Base-by-base conservation (phyloP, 92 coral and sea anemone genomes). In the Epizoanthus scotinus region DNA sequence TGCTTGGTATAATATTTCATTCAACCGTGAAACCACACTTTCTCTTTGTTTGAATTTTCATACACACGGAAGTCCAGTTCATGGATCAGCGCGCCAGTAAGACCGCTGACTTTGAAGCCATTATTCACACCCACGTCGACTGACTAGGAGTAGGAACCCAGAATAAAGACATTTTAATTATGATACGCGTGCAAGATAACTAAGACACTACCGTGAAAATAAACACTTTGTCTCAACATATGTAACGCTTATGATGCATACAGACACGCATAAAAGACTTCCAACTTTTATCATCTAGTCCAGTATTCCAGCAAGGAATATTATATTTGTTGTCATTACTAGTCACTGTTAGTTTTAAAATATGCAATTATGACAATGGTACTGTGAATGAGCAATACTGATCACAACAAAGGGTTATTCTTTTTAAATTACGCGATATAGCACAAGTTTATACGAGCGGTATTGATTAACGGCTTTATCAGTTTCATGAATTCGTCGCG, bases 401-500 rank as follows among this genome's bases (percentile, higher is more conserved):
- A 55, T 31, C 24, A 44, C 34, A 44, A 75, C 81, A 75, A 75
- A 21, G 44, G 40, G 68, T 54, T 75, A 75, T 75, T 75, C 60
- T 66, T 75, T 57, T 44, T 8, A 44, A 44, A 44, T 44, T 44
- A 44, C 15, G 52, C 52, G 81, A 75, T 75, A 75, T 75, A 4
- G 68, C 56, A 38, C 55, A 2, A 47, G 52, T 47, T n/a, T 31
- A 12, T 27, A 18, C 55, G 52, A n/a, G 2, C 21, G 2, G 34
- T 63, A 28, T 36, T 74, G 59, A 50, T 75, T 20, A 75, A 40
- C 69, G 55, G 34, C 63, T 68, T 73, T 34, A 73, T 75, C 67
- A 38, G 68, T 10, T 60, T 75, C 63, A 75, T 75, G 81, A 75
- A 75, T 75, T 75, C 81, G 81, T 75, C 81, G 14, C 81, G 81